phyloP scores from a whole-genome alignment of 2,113 vertebrate genomes.

The Lutjanus erythropterus region DNA sequence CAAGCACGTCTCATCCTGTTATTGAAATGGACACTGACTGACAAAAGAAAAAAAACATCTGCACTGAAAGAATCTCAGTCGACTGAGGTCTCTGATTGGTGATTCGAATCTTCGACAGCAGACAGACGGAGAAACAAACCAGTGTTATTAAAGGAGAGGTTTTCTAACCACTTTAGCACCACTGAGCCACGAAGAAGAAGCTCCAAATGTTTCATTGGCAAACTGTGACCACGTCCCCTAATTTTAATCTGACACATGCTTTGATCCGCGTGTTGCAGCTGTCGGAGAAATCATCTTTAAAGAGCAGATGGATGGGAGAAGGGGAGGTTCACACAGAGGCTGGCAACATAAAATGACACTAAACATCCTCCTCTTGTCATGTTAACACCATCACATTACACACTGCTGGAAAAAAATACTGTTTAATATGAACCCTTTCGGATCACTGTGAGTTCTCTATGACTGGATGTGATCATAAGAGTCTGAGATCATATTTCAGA shows the following conservation, averaged over 20 bases:
- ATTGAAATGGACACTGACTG: too few relatives aligned
- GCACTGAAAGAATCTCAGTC: too few relatives aligned
- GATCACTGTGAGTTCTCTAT: neutral
- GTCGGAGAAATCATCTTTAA: conserved; percentile 22
- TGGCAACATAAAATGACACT: neutral
- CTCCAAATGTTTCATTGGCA: conserved; percentile 5
- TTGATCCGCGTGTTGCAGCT: conserved; percentile 33
- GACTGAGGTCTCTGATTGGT: too few relatives aligned
- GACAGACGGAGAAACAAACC: neutral
- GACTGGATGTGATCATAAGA: neutral
- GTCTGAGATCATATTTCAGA: neutral
- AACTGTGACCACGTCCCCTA: conserved; percentile 12
- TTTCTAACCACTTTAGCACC: neutral
- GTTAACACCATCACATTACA: neutral
- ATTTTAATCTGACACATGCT: conserved; percentile 25
- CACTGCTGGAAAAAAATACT: neutral
- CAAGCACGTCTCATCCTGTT: too few relatives aligned
- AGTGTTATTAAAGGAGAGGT: neutral
- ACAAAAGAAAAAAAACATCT: too few relatives aligned
- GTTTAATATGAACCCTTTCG: neutral
- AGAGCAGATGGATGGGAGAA: conserved; percentile 8
- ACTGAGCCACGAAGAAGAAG: neutral
- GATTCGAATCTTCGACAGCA: too few relatives aligned
- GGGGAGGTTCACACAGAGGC: conserved; percentile 15
- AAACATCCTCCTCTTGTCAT: conserved; percentile 20